phyloP scores from a whole-genome alignment of 1,140 invertebrate genomes.

The Caenorhabditis inopinata region DNA sequence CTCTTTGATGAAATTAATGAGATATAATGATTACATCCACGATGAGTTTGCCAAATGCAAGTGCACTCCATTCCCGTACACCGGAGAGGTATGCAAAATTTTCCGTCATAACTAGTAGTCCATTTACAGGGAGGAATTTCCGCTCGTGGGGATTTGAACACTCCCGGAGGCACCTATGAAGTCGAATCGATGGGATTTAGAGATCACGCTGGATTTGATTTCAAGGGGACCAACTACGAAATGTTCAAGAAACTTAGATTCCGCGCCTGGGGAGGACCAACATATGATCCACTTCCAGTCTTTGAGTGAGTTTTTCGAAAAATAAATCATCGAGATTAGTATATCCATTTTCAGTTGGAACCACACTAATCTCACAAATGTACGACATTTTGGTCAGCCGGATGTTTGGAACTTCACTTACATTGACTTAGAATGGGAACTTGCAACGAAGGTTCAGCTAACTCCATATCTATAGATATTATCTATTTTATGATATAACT shows the following conservation, averaged over 20 bases:
- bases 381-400: conserved; percentile 77
- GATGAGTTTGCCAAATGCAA: conserved; percentile 75
- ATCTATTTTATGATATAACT: too few relatives aligned
- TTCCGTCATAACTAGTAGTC: too few relatives aligned
- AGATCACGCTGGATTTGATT: conserved; percentile 73
- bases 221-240: conserved; percentile 67
- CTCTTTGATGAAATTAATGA: conserved; percentile 73
- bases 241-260: conserved; percentile 70
- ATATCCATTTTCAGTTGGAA: conserved; percentile 79
- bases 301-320: conserved; percentile 54
- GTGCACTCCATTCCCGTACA: conserved; percentile 74
- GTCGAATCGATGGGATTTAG: conserved; percentile 73
- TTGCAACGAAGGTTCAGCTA: conserved; percentile 49
- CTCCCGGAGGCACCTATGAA: conserved; percentile 67
- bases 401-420: conserved; percentile 76
- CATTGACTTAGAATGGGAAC: conserved; percentile 68
- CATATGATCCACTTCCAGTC: conserved; percentile 68
- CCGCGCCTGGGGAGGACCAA: conserved; percentile 72
- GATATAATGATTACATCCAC: conserved; percentile 76
- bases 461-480: too few relatives aligned
- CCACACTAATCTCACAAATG: conserved; percentile 69
- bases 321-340: too few relatives aligned
- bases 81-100: conserved; percentile 71
- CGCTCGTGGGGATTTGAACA: conserved; percentile 62
- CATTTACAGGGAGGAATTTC: conserved; percentile 71